phyloP scores from a whole-genome alignment of 2,113 vertebrate genomes.

The Dromas ardeola region DNA sequence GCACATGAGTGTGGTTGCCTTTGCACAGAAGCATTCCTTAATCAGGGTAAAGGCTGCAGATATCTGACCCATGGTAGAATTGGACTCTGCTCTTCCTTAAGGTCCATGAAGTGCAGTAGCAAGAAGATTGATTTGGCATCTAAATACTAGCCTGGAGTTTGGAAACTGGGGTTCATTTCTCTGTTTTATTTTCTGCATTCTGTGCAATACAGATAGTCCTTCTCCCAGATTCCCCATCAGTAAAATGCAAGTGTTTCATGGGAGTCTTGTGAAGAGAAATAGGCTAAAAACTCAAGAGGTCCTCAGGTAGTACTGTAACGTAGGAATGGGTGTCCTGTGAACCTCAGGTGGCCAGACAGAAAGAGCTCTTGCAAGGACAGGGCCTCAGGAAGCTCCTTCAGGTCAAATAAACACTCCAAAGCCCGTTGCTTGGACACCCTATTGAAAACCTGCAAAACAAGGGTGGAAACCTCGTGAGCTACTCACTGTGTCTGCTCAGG shows the following conservation, averaged over 20 bases:
- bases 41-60: not conserved
- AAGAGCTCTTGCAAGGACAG: not conserved
- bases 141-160: not conserved
- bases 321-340: not conserved
- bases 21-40: not conserved
- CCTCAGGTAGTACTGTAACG: not conserved
- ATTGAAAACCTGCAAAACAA: constrained; percentile 64
- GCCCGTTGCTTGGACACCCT: constrained; percentile 54
- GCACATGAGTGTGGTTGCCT: not conserved
- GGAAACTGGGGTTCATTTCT: not conserved
- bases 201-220: not conserved
- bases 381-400: constrained; percentile 24
- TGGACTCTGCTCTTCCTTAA: not conserved
- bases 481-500: constrained; percentile 37
- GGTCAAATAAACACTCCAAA: constrained; percentile 32
- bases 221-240: not conserved
- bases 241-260: not conserved
- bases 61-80: accelerated
- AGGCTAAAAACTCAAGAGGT: not conserved
- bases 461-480: constrained; percentile 55
- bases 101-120: not conserved
- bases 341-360: constrained; percentile 38
- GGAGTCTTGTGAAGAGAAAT: not conserved
- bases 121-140: not conserved
- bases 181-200: not conserved